A percentile compares a stretch with the other conserved stretches of the same genome.
Evolutionary conservation across 23 tunicate species (phyloP).

Genomic region (Clavelina lepadiformis): DNA sequence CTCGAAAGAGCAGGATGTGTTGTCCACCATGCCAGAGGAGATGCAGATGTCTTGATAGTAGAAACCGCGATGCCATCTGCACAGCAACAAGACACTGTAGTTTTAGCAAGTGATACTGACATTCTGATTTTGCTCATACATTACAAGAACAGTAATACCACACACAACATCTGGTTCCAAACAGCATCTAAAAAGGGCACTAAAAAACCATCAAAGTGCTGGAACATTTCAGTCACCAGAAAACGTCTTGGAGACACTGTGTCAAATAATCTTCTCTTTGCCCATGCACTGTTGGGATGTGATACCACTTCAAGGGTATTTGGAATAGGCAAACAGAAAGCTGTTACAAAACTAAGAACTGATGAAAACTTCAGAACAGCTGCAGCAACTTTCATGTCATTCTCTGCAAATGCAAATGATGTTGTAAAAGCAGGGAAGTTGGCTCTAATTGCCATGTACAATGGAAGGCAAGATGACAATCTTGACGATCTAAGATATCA

Average conservation of each 20-base stretch:
- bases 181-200: slow-evolving; percentile 1
- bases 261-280: slow-evolving; percentile 1
- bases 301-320: slow-evolving; percentile 5
- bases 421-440: slow-evolving; percentile 2
- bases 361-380: slow-evolving; percentile 5
- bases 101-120: slow-evolving; percentile 3
- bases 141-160: background rate
- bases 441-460: slow-evolving; percentile 4
- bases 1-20: slow-evolving; percentile 3
- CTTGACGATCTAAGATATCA: background rate
- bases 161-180: slow-evolving; percentile 6
- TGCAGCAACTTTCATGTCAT: slow-evolving; percentile 14
- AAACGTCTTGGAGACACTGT: slow-evolving; percentile 5
- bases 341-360: slow-evolving; percentile 4
- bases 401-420: slow-evolving; percentile 3
- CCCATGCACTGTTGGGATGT: slow-evolving; percentile 12
- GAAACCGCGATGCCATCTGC: slow-evolving; percentile 10
- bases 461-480: slow-evolving; percentile 1
- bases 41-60: slow-evolving; percentile 3
- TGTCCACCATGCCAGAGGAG: slow-evolving; percentile 13
- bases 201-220: slow-evolving; percentile 8
- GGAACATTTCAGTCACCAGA: background rate
- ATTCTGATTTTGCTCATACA: slow-evolving; percentile 2
- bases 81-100: slow-evolving; percentile 6
- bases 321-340: slow-evolving; percentile 8